Conservation (phyloP, 1,140 invertebrate genomes). For the Geopemphigus sp. region DNA sequence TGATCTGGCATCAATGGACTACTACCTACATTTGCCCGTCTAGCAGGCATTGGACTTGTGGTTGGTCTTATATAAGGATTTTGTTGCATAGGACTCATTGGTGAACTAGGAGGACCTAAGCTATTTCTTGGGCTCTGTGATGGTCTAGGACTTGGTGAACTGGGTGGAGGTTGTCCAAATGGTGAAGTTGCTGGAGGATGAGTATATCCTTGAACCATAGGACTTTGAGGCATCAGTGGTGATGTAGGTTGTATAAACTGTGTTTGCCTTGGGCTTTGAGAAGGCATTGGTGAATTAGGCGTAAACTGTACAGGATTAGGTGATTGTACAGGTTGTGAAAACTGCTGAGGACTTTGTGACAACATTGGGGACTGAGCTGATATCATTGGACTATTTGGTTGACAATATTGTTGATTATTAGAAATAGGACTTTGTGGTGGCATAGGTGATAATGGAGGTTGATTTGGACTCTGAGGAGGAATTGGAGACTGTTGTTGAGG, state of each 20-base stretch:
- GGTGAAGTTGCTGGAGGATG: conserved; percentile 46
- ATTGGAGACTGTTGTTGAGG: conserved; percentile 39
- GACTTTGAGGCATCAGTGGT: conserved; percentile 64
- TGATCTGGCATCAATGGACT: conserved; percentile 45
- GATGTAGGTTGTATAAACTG: conserved; percentile 63
- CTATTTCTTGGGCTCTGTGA: conserved; percentile 32
- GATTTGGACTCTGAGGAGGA: conserved; percentile 44
- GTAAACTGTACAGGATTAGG: conserved; percentile 51
- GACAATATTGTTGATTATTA: conserved; percentile 57
- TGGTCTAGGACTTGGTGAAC: conserved; percentile 49
- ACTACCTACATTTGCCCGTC: conserved; percentile 43
- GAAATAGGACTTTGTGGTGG: conserved; percentile 50
- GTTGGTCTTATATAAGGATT: conserved; percentile 48
- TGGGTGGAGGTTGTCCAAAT: conserved; percentile 50
- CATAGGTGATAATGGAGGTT: conserved; percentile 48
- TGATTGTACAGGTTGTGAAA: conserved; percentile 50
- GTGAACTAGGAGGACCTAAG: conserved; percentile 50
- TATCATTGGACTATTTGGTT: conserved; percentile 57
- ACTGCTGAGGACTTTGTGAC: conserved; percentile 60
- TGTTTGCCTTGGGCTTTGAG: conserved; percentile 54
- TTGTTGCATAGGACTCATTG: conserved; percentile 51
- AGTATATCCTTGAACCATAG: conserved; percentile 58
- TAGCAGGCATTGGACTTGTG: conserved; percentile 50
- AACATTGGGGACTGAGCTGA: conserved; percentile 61
- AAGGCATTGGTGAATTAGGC: conserved; percentile 58